Evolutionary conservation across 2,888 invertebrate genomes (phyloP).

Genomic region (Sphaeridia pumilis): DNA sequence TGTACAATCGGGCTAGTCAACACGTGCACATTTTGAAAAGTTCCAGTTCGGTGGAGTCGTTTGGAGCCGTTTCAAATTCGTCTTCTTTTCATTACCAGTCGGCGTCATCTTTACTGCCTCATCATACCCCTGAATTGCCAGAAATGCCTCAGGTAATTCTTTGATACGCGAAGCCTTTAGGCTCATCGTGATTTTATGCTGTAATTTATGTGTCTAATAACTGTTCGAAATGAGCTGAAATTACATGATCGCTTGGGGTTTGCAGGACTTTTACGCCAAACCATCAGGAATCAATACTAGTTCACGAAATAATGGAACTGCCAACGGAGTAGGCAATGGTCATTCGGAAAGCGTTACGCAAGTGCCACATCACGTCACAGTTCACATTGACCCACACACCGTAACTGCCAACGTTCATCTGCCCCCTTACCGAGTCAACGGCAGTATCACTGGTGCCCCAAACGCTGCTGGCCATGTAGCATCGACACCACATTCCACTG

Average conservation of each 20-base stretch:
- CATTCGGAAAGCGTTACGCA: background rate
- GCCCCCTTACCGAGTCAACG: background rate
- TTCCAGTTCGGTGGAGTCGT: slow-evolving; percentile 21
- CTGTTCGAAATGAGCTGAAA: background rate
- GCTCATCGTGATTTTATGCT: background rate
- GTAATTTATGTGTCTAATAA: background rate
- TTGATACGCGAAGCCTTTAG: background rate
- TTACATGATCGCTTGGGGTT: background rate
- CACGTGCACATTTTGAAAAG: slow-evolving; percentile 17
- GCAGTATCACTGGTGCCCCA: slow-evolving; percentile 2
- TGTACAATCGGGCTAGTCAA: slow-evolving; percentile 19
- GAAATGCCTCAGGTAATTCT: slow-evolving; percentile 20
- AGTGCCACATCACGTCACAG: slow-evolving; percentile 17
- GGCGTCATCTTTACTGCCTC: slow-evolving; percentile 2
- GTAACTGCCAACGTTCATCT: slow-evolving; percentile 7
- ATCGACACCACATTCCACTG: background rate
- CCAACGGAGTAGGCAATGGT: slow-evolving; percentile 2
- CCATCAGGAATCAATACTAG: slow-evolving; percentile 5
- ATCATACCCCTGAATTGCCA: background rate
- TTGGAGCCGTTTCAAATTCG: slow-evolving; percentile 10
- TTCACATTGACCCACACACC: slow-evolving; percentile 19
- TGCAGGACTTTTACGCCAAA: slow-evolving; percentile 18
- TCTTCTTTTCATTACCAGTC: slow-evolving; percentile 13
- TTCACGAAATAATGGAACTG: slow-evolving; percentile 2
- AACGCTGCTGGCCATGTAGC: slow-evolving; percentile 3